Evolutionary conservation across 2,888 invertebrate genomes (phyloP).

Genomic region (Callyntrura guangdongensis): DNA sequence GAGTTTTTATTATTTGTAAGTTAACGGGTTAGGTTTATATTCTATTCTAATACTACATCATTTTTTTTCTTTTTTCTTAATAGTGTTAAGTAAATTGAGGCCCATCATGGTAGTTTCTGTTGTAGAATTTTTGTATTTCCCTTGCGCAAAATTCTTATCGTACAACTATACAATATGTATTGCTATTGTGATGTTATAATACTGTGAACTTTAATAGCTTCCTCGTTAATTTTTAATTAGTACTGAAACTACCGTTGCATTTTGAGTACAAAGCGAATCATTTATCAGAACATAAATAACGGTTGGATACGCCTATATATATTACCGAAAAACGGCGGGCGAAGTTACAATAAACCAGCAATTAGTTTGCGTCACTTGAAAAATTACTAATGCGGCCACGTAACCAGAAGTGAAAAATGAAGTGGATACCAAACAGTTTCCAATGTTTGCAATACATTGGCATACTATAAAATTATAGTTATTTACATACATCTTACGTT

Average conservation of each 20-base stretch:
- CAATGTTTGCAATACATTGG: slow-evolving; percentile 11
- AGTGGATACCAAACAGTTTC: too few species aligned
- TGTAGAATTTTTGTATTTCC: slow-evolving; percentile 1
- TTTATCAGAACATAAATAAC: too few species aligned
- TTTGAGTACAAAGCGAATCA: too few species aligned
- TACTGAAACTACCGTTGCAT: not conserved
- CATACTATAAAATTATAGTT: not conserved
- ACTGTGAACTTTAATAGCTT: not conserved
- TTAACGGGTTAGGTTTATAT: not conserved
- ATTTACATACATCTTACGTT: slow-evolving; percentile 52
- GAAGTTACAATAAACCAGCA: too few species aligned
- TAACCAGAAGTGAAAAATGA: too few species aligned
- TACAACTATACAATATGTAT: slow-evolving; percentile 17
- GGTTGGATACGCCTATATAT: too few species aligned
- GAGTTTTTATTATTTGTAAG: not conserved
- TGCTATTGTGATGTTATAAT: slow-evolving; percentile 17
- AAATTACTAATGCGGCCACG: too few species aligned
- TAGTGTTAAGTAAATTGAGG: slow-evolving; percentile 40
- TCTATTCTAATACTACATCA: slow-evolving; percentile 6
- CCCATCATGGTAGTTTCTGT: slow-evolving; percentile 55
- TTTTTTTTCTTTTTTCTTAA: not conserved
- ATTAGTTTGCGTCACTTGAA: too few species aligned
- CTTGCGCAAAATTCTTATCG: not conserved
- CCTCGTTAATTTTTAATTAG: not conserved
- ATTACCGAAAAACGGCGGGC: too few species aligned